Percentiles rank a stretch among this genome's conserved stretches.
Conservation (phyloP, 2,113 vertebrate genomes). For the Percopsis transmontana region DNA sequence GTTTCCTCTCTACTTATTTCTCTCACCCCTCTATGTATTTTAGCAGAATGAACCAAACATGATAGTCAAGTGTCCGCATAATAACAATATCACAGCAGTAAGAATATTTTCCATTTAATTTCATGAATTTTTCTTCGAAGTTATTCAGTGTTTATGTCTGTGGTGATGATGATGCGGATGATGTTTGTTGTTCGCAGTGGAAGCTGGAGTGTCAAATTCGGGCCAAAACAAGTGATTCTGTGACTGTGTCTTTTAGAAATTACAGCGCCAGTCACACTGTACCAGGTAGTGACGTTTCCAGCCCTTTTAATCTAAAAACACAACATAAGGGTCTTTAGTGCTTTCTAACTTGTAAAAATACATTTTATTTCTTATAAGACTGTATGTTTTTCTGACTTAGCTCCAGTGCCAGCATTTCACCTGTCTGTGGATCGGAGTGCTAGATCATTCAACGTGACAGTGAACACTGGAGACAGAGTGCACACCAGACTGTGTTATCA, state of each 20-base stretch:
- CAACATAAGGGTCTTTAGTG: too few species aligned
- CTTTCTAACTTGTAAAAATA: too few species aligned
- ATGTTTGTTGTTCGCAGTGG: conserved; percentile 49
- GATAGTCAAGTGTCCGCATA: too few species aligned
- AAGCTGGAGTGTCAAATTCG: conserved; percentile 26
- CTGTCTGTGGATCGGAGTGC: conserved; percentile 41
- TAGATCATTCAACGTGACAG: conserved; percentile 47
- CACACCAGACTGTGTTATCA: conserved; percentile 44
- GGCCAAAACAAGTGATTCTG: fast-evolving
- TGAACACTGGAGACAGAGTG: conserved; percentile 38
- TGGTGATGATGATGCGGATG: not conserved
- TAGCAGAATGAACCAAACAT: too few species aligned
- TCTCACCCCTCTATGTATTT: too few species aligned
- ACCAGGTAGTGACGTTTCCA: conserved; percentile 36
- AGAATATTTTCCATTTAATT: too few species aligned
- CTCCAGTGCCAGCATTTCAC: conserved; percentile 43
- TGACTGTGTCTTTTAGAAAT: conserved; percentile 36
- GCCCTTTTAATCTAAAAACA: not conserved
- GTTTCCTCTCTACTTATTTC: too few species aligned
- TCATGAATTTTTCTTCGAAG: too few species aligned
- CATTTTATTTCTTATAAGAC: too few species aligned
- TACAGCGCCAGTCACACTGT: conserved; percentile 29
- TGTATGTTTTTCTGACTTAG: conserved; percentile 4
- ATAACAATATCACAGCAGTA: too few species aligned
- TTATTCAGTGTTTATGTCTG: too few species aligned